Evolutionary conservation across 2,797 vertebrate genomes (phyloP).

Genomic region (Spinibarbus caldwelli): DNA sequence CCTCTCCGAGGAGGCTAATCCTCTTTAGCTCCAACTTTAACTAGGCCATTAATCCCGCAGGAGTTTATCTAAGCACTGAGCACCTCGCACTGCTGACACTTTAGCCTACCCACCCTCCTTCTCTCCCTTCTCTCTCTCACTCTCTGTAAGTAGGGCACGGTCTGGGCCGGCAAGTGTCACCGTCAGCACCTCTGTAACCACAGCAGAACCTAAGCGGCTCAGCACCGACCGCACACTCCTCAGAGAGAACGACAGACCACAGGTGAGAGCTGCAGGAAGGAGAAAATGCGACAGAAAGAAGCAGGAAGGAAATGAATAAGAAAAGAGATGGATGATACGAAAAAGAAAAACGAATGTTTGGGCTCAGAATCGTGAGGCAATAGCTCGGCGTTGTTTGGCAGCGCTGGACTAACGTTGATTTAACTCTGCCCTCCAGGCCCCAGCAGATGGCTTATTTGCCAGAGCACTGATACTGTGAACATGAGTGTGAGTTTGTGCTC

Average conservation of each 20-base stretch:
- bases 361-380: constrained; percentile 30
- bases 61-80: constrained; percentile 83
- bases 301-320: constrained; percentile 44
- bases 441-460: constrained; percentile 49
- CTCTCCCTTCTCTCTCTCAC: constrained; percentile 26
- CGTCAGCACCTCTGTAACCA: constrained; percentile 79
- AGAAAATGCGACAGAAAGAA: constrained; percentile 1
- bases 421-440: constrained; percentile 43
- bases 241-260: constrained; percentile 26
- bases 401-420: constrained; percentile 43
- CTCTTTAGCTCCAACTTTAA: constrained; percentile 86
- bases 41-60: constrained; percentile 85
- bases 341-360: constrained; percentile 36
- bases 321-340: constrained; percentile 31
- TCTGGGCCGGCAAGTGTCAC: constrained; percentile 76
- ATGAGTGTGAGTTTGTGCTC: background rate
- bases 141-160: constrained; percentile 79
- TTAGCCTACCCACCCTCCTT: constrained; percentile 72
- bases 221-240: background rate
- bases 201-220: constrained; percentile 63
- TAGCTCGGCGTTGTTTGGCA: constrained; percentile 39
- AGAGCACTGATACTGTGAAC: constrained; percentile 31
- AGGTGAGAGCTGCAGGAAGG: constrained; percentile 37
- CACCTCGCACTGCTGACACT: constrained; percentile 81
- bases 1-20: constrained; percentile 84